Conservation (phyloP, 1,140 invertebrate genomes). For the Callitettix versicolor region DNA sequence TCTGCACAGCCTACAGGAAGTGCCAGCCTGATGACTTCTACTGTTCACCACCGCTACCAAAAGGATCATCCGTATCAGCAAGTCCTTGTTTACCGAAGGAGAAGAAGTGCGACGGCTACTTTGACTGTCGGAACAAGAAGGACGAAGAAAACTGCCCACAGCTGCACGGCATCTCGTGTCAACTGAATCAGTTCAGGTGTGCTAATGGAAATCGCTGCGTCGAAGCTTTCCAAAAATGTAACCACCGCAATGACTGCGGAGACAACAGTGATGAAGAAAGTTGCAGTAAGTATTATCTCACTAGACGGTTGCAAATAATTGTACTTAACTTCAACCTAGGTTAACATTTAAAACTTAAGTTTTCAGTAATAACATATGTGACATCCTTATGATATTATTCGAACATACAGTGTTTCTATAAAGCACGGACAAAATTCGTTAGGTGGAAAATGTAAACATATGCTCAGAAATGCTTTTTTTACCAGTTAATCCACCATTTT, state of each 20-base stretch:
- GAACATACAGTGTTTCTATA: no score
- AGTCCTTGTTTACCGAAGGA: constrained; percentile 67
- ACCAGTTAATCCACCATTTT: no score
- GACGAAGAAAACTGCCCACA: constrained; percentile 69
- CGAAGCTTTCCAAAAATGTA: constrained; percentile 68
- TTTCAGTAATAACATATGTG: no score
- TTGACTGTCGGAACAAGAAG: constrained; percentile 73
- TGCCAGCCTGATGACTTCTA: constrained; percentile 75
- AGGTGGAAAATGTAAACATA: no score
- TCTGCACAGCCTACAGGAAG: constrained; percentile 65
- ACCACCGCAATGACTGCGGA: constrained; percentile 79
- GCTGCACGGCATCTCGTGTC: constrained; percentile 52
- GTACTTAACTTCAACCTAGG: no score
- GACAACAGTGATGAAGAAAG: constrained; percentile 81
- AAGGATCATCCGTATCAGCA: constrained; percentile 30
- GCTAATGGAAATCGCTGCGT: constrained; percentile 73
- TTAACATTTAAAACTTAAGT: no score
- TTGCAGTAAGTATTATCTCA: constrained; percentile 53
- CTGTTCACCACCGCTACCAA: constrained; percentile 32
- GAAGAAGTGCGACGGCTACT: constrained; percentile 81
- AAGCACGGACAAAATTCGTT: no score
- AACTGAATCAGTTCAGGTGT: constrained; percentile 82
- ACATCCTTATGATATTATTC: no score
- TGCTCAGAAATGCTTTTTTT: no score
- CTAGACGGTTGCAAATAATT: no score